Conservation (phyloP, 35 echinoderm and acorn worm species). For the Diadema setosum region DNA sequence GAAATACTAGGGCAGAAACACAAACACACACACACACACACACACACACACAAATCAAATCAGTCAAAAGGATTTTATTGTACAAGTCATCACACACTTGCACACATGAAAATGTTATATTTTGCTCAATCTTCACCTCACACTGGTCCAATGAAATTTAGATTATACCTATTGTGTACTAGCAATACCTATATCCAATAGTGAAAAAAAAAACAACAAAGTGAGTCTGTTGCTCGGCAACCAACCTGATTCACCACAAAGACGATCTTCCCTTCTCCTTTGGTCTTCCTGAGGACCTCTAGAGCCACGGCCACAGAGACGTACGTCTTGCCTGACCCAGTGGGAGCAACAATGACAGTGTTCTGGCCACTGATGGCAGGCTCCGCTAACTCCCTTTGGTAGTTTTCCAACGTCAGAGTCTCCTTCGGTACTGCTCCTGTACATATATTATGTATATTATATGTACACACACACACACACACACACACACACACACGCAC, state of each 20-base stretch:
- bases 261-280: neutral
- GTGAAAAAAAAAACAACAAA: too few species aligned
- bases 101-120: neutral
- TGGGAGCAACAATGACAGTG: conserved; percentile 43
- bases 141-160: neutral
- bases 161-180: neutral
- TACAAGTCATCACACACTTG: neutral
- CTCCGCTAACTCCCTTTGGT: conserved; percentile 51
- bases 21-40: too few species aligned
- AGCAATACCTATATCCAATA: too few species aligned
- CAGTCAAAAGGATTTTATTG: neutral
- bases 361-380: conserved; percentile 46
- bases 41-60: neutral
- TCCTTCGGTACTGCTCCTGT: too few species aligned
- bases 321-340: conserved; percentile 64
- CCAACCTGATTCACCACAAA: conserved; percentile 20
- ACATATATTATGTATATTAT: too few species aligned
- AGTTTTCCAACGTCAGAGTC: neutral
- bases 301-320: conserved; percentile 18
- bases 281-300: neutral
- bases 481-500: too few species aligned
- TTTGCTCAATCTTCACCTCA: neutral
- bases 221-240: neutral
- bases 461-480: too few species aligned
- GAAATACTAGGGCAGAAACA: too few species aligned